Evolutionary conservation across 1,140 invertebrate genomes (phyloP), one percentile per base, ranked within the genome.

Genomic region (Drosophila nigrodunni): DNA sequence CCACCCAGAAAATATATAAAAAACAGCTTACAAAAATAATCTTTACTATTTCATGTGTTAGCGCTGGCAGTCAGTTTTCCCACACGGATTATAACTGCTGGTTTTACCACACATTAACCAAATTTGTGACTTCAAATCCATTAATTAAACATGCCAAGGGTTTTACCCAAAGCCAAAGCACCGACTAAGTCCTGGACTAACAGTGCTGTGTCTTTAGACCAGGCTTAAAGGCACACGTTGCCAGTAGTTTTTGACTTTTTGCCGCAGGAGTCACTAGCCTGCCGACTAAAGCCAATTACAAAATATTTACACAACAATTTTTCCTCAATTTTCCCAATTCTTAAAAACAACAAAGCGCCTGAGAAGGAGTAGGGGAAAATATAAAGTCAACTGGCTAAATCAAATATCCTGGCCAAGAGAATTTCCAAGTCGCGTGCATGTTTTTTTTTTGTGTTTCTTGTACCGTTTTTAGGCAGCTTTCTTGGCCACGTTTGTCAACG

Each of bases 281-380:
- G 74, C 59, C 65, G 69, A 13, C 43, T 52, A 49, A 78, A 78
- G 72, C 78, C 77, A 83, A 89, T 83, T 87, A 80, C 52, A 82
- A 62, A 87, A 87, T 87, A 87, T 87, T 83, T 83, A 66, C 61
- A 66, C 77, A 89, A 80, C 15, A 60, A 58, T 74, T 67, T 73
- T 58, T 66, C 52, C 30, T 25, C 68, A 71, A 86, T 76, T 86
- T 85, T 72, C 70, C 78, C 70, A 74, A 68, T 64, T 72, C 71
- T 54, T 50, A 50, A 76, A 64, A 25, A 65, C 46, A 71, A 75
- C 60, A 75, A 30, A 7, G 52, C 13, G 35, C 7, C 35, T 2
- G 25, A 25, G 6, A 30, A 30, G 25, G 30, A 7, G 44, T 35
- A 60, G 37, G 47, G 44, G 37, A 47, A 57, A 46, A 67, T 25